A percentile compares a stretch with the other conserved stretches of the same genome.
These are phyloP conservation scores for Leucoraja ocellata DNA, from an alignment of 2,797 vertebrate species.

Conservation along the genomic window DNA sequence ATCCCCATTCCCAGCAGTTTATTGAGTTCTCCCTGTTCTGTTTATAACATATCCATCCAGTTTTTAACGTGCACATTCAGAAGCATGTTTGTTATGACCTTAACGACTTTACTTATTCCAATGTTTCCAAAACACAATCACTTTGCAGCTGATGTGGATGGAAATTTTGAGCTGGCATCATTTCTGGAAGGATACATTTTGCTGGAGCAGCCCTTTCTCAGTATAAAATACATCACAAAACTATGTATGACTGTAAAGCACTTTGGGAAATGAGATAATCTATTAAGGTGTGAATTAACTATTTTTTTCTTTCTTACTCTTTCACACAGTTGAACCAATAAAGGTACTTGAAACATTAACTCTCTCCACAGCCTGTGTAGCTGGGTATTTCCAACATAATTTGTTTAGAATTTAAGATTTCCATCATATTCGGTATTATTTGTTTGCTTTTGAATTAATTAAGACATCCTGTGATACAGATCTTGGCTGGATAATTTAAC, in stretches of 20 bases:
- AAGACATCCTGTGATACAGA: constrained; percentile 10
- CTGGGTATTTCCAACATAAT: background rate
- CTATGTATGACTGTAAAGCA: too few relatives aligned
- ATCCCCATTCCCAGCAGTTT: background rate
- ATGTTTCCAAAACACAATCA: background rate
- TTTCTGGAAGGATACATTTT: background rate
- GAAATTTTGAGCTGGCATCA: background rate
- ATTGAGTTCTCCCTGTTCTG: background rate
- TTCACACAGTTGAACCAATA: too few relatives aligned
- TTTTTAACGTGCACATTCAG: background rate
- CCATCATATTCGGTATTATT: too few relatives aligned
- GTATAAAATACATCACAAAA: too few relatives aligned
- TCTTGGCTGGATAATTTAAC: background rate
- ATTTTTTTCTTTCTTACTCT: too few relatives aligned
- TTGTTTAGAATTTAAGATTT: background rate
- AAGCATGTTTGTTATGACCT: background rate
- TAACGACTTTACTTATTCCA: background rate
- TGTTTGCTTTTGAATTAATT: background rate
- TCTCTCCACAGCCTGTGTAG: background rate
- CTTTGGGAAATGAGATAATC: too few relatives aligned
- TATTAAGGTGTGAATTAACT: too few relatives aligned
- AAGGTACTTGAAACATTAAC: too few relatives aligned
- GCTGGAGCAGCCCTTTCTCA: background rate
- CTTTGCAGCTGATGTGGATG: background rate
- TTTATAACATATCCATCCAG: background rate